phyloP scores from a whole-genome alignment of 2,797 vertebrate genomes.

The Gadopsis bispinosus region DNA sequence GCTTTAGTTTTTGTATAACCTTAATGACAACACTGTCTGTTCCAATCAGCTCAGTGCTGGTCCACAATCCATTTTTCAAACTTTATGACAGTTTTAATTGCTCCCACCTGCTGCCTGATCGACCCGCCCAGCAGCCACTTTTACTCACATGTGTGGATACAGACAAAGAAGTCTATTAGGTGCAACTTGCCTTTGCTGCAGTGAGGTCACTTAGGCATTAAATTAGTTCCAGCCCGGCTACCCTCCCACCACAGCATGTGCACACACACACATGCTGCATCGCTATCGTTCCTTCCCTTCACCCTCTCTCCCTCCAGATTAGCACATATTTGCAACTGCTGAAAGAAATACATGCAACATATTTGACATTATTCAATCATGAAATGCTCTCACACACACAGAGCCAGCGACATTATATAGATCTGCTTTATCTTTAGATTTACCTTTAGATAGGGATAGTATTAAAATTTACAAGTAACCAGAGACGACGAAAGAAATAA shows the following conservation, averaged over 20 bases:
- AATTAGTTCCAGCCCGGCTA: slow-evolving; percentile 95
- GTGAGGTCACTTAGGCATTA: slow-evolving; percentile 94
- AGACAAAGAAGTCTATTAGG: slow-evolving; percentile 96
- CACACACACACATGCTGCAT: not conserved
- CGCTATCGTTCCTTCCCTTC: slow-evolving; percentile 15
- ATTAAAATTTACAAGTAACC: too few relatives aligned
- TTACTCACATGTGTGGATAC: slow-evolving; percentile 87
- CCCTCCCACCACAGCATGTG: slow-evolving; percentile 47
- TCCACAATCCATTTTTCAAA: slow-evolving; percentile 98
- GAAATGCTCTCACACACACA: not conserved
- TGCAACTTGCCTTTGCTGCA: slow-evolving; percentile 89
- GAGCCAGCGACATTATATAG: too few relatives aligned
- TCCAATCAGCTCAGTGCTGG: slow-evolving; percentile 91
- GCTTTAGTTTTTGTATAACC: slow-evolving; percentile 84
- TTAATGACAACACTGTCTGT: slow-evolving; percentile 98
- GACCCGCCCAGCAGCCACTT: slow-evolving; percentile 90
- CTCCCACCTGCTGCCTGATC: slow-evolving; percentile 92
- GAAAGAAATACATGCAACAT: too few relatives aligned
- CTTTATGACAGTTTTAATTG: slow-evolving; percentile 99
- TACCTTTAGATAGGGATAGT: too few relatives aligned
- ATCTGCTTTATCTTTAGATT: too few relatives aligned
- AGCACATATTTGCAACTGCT: too few relatives aligned
- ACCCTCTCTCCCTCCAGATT: too few relatives aligned
- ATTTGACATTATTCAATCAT: not conserved
- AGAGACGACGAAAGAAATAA: too few relatives aligned